Evolutionary conservation across 64 coral and sea anemone genomes (phyloP), one percentile per base, ranked within the genome.

Genomic region (Cladopsammia gracilis): DNA sequence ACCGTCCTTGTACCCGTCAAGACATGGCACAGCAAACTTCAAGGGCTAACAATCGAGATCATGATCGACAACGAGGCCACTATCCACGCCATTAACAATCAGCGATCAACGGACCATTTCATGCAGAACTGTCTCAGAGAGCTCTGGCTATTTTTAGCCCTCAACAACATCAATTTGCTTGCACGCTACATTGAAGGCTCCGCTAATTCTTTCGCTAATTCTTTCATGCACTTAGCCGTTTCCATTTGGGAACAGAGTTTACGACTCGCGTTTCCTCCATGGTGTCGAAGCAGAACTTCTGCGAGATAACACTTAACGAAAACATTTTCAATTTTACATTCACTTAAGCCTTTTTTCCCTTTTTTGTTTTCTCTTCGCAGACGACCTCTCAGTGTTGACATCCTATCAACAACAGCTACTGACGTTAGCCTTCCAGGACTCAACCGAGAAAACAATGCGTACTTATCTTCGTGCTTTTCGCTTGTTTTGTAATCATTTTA

Each of bases 141-240:
- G 69, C 69, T 71, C n/a, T 71, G 69, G 69, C 42, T 71, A 25
- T 71, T 4, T 71, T 71, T 71, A 71, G 69, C 69, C 42, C 69
- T 71, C 16, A 5, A 71, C 42, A 71, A 71, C 42, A 71, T 71
- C 16, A 25, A 22, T 71, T 71, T 71, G 16, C 42, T 6, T 16
- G 69, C 16, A 44, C 69, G 16, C 69, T 71, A 25, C 7, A 16
- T 71, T 25, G n/a, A 22, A 7, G 42, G 69, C 16, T 44, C n/a
- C 69, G 4, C 42, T 71, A 71, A 71, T 71, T 71, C 42, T 16
- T 22, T 71, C n/a, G n/a, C n/a, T n/a, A n/a, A n/a, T n/a, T n/a
- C n/a, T n/a, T n/a, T n/a, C n/a, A n/a, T 22, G 69, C 69, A 71
- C 69, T 71, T 7, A 71, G 69, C 42, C 16, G 69, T 71, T 71